Evolutionary conservation across 2,888 invertebrate species (phyloP).

Genomic region (Muschampia plurimacula): DNA sequence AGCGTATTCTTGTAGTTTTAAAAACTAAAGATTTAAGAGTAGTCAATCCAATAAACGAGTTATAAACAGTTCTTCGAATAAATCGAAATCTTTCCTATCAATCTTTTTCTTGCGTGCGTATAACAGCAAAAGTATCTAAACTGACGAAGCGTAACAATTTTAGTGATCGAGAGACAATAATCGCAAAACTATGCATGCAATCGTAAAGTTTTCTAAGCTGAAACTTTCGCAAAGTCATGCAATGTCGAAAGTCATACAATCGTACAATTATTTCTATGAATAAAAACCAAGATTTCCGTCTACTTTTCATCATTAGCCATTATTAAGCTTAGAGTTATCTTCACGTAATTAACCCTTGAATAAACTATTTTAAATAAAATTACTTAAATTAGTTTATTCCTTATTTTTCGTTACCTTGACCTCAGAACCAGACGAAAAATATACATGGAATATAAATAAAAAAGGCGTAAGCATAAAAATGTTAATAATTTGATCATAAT

Average conservation of each 20-base stretch:
- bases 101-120: slow-evolving; percentile 1
- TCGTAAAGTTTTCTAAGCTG: slow-evolving; percentile 26
- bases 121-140: slow-evolving; percentile 1
- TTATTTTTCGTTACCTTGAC: no score
- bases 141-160: slow-evolving; percentile 20
- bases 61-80: neutral
- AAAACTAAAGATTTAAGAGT: no score
- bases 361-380: no score
- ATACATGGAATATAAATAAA: no score
- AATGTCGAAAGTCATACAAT: slow-evolving; percentile 10
- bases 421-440: no score
- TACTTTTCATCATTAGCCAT: slow-evolving; percentile 42
- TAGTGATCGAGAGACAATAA: slow-evolving; percentile 18
- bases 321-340: neutral
- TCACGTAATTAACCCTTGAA: neutral
- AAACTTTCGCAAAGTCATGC: slow-evolving; percentile 28
- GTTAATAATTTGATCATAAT: no score
- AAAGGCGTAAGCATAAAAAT: no score
- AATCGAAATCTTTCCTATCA: neutral
- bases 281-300: slow-evolving; percentile 18
- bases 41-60: neutral
- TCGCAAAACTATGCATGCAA: slow-evolving; percentile 28
- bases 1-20: no score
- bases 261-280: slow-evolving; percentile 11
- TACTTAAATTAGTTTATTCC: no score